A percentile compares a stretch with the other conserved stretches of the same genome.
These are phyloP conservation scores for Nemoura dubitans DNA, from an alignment of 2,888 invertebrate genomes.

Conservation along the genomic window DNA sequence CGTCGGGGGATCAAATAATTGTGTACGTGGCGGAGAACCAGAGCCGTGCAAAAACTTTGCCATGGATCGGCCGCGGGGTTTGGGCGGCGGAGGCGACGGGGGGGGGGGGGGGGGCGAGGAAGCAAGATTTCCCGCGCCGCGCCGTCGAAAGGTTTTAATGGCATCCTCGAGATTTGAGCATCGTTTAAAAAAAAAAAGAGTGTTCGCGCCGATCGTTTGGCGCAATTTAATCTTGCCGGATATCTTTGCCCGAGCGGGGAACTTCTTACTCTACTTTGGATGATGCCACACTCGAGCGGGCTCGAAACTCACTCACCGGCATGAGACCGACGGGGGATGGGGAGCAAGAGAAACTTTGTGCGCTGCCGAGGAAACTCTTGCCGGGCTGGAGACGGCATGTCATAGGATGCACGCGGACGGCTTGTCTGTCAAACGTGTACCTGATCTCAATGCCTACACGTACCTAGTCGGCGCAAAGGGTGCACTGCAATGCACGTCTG, in stretches of 20 bases:
- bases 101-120: no score
- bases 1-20: slow-evolving; percentile 9
- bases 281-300: background rate
- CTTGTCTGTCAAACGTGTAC: no score
- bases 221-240: background rate
- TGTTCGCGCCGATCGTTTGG: background rate
- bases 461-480: no score
- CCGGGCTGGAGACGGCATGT: no score
- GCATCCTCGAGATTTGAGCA: slow-evolving; percentile 15
- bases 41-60: background rate
- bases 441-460: no score
- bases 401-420: no score
- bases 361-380: no score
- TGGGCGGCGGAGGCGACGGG: background rate
- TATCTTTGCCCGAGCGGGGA: slow-evolving; percentile 17
- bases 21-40: background rate
- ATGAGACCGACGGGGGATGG: background rate
- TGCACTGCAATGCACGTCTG: no score
- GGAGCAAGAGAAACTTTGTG: no score
- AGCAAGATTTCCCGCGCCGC: background rate
- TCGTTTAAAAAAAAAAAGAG: background rate
- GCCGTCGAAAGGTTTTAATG: slow-evolving; percentile 1
- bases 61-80: background rate
- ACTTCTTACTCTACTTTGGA: background rate
- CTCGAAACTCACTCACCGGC: background rate